phyloP scores from a whole-genome alignment of 2,113 vertebrate species.

The Irena cyanogastra region DNA sequence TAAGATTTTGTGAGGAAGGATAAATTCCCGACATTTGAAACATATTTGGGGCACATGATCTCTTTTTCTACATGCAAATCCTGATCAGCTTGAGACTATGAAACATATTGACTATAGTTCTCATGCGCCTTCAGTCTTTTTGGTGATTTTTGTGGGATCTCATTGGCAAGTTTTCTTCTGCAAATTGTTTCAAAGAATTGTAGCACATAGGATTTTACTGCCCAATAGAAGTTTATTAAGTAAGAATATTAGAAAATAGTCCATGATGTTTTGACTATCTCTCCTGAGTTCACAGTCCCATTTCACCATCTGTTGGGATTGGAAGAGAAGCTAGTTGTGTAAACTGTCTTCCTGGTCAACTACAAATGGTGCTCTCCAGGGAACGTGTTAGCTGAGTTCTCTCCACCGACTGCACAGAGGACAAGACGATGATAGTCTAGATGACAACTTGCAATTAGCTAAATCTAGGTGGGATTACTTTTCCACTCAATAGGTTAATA shows the following conservation, averaged over 20 bases:
- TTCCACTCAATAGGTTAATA: background rate
- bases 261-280: background rate
- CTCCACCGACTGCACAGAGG: background rate
- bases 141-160: background rate
- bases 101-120: background rate
- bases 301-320: background rate
- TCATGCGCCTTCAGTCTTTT: background rate
- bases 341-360: background rate
- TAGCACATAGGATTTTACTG: background rate
- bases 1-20: background rate
- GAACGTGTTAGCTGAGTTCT: background rate
- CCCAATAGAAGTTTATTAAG: background rate
- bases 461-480: background rate
- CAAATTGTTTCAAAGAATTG: background rate
- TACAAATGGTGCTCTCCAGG: fast-evolving
- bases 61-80: background rate
- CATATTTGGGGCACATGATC: background rate
- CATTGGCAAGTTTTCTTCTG: background rate
- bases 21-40: background rate
- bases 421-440: background rate
- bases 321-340: background rate
- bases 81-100: background rate
- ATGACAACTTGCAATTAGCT: background rate
- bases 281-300: background rate
- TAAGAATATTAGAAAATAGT: background rate